Conservation (phyloP, 2,888 invertebrate species). For the Lomographa bimaculata region DNA sequence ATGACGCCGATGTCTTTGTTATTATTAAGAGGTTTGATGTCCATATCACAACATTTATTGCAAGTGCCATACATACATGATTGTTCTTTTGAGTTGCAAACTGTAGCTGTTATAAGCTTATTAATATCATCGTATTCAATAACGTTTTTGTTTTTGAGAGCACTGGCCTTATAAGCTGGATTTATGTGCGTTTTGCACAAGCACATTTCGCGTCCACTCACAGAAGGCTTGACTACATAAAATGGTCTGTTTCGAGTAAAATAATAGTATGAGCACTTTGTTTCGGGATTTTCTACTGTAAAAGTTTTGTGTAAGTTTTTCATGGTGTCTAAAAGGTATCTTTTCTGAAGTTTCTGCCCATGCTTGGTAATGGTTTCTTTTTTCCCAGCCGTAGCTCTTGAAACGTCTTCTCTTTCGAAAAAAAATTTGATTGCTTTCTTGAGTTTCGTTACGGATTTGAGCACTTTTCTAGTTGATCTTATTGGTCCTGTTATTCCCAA, state of each 20-base stretch:
- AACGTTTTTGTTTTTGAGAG: too few relatives aligned
- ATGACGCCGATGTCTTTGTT: too few relatives aligned
- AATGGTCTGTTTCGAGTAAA: conserved; percentile 30
- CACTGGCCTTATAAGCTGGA: too few relatives aligned
- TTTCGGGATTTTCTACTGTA: conserved; percentile 23
- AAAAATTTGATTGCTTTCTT: conserved; percentile 15
- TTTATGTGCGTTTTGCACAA: conserved; percentile 29
- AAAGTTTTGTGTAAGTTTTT: conserved; percentile 28
- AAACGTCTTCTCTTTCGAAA: conserved; percentile 31
- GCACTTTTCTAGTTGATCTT: too few relatives aligned
- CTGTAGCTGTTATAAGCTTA: too few relatives aligned
- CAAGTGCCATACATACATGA: too few relatives aligned
- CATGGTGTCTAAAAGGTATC: conserved; percentile 27
- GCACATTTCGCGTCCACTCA: conserved; percentile 28
- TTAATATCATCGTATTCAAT: too few relatives aligned
- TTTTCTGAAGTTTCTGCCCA: conserved; percentile 25
- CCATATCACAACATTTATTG: too few relatives aligned
- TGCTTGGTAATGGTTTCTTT: conserved; percentile 29
- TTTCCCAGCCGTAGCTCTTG: conserved; percentile 32
- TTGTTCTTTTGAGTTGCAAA: too few relatives aligned
- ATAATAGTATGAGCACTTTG: conserved; percentile 29
- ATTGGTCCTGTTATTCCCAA: too few relatives aligned
- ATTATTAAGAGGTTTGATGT: too few relatives aligned
- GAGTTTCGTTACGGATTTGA: too few relatives aligned
- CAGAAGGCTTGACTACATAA: conserved; percentile 25